Conservation (phyloP, 2,797 vertebrate genomes). For the Phoxinus dragarum region DNA sequence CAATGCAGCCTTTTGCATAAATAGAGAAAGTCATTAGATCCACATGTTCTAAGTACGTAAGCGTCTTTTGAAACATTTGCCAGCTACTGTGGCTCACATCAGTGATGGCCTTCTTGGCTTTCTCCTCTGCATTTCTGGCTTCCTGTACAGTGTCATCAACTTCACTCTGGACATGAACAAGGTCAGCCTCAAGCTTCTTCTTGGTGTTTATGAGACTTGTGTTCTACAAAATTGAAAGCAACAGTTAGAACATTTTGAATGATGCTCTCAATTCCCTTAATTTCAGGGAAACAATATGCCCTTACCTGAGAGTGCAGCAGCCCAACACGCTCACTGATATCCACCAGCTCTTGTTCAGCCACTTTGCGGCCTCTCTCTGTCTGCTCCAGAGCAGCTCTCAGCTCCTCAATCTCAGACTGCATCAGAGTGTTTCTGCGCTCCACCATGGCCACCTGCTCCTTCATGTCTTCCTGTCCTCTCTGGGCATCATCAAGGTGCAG, state of each 20-base stretch:
- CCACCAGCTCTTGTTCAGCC: constrained; percentile 86
- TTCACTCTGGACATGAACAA: constrained; percentile 84
- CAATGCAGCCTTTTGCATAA: constrained; percentile 82
- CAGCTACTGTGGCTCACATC: background rate
- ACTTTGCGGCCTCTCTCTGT: constrained; percentile 82
- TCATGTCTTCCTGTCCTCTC: constrained; percentile 43
- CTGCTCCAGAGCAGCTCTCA: constrained; percentile 84
- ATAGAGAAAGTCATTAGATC: background rate
- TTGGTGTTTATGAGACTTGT: constrained; percentile 38
- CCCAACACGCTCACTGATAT: constrained; percentile 74
- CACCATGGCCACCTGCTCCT: constrained; percentile 85
- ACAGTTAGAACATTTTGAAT: background rate
- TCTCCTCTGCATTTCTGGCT: constrained; percentile 81
- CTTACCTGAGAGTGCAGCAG: constrained; percentile 17
- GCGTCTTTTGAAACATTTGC: background rate
- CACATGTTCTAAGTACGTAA: background rate
- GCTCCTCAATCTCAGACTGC: constrained; percentile 86
- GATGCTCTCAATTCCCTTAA: background rate
- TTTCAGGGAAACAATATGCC: background rate
- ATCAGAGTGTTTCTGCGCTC: constrained; percentile 79
- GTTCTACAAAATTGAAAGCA: constrained; percentile 2
- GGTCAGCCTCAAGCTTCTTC: constrained; percentile 65
- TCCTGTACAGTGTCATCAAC: constrained; percentile 76
- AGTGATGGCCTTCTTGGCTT: constrained; percentile 19
- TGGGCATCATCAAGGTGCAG: background rate